Conservation (phyloP, 2,113 vertebrate genomes). For the Chaetops frenatus region DNA sequence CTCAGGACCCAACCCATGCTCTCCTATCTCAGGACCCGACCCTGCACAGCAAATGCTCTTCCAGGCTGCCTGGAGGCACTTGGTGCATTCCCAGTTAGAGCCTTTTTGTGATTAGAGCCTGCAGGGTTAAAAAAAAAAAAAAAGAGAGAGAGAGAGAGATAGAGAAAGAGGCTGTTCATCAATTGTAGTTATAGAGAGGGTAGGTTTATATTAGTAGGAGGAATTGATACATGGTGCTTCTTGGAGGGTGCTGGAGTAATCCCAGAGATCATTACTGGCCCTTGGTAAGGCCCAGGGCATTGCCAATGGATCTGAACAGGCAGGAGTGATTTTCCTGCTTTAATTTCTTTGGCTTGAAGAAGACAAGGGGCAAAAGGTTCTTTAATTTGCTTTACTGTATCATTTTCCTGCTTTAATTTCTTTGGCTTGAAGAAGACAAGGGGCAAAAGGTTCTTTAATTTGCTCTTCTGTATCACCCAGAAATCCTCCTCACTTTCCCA, state of each 20-base stretch:
- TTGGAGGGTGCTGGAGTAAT: neutral
- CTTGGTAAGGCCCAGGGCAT: neutral
- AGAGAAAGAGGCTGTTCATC: neutral
- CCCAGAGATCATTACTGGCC: neutral
- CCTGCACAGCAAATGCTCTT: neutral
- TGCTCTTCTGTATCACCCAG: neutral
- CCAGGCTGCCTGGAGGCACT: neutral
- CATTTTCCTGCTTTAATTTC: neutral
- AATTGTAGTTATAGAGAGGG: neutral
- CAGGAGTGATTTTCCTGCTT: neutral
- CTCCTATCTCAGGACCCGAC: neutral
- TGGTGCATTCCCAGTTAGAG: neutral
- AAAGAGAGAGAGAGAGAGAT: too few species aligned
- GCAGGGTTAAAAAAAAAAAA: neutral
- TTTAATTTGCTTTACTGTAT: neutral
- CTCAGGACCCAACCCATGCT: neutral
- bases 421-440: neutral
- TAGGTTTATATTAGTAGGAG: neutral
- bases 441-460: neutral
- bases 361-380: neutral
- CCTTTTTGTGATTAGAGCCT: neutral
- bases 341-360: neutral
- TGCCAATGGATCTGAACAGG: neutral
- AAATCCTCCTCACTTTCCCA: neutral
- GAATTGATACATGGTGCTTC: neutral